These are phyloP conservation scores for Nipponacmea schrenckii DNA, from an alignment of 2,888 invertebrate genomes.

Conservation along the genomic window DNA sequence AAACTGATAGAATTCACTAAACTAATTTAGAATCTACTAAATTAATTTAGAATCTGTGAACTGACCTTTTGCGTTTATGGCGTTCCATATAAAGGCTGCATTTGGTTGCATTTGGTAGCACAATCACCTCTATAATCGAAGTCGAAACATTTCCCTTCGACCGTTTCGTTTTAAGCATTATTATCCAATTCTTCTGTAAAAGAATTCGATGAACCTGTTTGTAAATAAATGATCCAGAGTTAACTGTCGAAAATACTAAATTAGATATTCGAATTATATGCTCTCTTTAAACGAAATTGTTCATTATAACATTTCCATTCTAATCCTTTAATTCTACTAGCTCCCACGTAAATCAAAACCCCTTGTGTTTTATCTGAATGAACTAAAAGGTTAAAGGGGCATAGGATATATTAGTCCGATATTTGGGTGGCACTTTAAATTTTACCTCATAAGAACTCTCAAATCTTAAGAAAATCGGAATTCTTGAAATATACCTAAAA, in stretches of 20 bases:
- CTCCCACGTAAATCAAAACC: not conserved
- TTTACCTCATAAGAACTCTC: too few species aligned
- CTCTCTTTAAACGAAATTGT: not conserved
- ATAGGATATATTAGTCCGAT: not conserved
- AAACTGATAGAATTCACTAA: too few species aligned
- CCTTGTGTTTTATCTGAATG: not conserved
- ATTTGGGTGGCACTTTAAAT: too few species aligned
- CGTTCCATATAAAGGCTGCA: too few species aligned
- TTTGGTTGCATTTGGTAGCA: too few species aligned
- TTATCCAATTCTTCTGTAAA: not conserved
- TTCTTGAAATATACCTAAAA: too few species aligned
- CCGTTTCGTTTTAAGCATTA: not conserved
- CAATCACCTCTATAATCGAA: too few species aligned
- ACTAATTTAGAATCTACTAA: too few species aligned
- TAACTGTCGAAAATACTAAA: constrained; percentile 12
- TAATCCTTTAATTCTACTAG: not conserved
- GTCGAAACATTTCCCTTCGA: not conserved
- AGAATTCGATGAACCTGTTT: not conserved
- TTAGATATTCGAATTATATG: not conserved
- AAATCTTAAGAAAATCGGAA: too few species aligned
- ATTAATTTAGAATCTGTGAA: too few species aligned
- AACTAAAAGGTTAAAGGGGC: not conserved
- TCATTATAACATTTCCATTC: not conserved
- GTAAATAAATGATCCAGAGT: not conserved
- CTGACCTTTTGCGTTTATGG: too few species aligned